These are phyloP conservation scores for Aphidius gifuensis DNA, from an alignment of 1,140 invertebrate species.

Conservation along the genomic window DNA sequence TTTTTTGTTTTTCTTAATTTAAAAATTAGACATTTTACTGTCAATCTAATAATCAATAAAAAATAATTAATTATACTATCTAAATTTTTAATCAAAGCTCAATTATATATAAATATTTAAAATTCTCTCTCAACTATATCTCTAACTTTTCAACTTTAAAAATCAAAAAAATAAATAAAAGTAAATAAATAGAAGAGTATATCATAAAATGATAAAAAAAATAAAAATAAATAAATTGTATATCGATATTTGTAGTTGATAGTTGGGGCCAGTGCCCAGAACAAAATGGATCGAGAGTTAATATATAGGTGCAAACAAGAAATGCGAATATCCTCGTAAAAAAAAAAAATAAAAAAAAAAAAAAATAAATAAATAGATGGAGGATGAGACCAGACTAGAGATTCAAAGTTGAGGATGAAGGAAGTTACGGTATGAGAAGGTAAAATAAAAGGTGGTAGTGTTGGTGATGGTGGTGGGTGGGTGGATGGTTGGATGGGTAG, in stretches of 20 bases:
- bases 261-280: conserved; percentile 20
- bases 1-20: conserved; percentile 8
- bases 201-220: too few relatives aligned
- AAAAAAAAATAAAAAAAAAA: too few relatives aligned
- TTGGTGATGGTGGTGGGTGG: conserved; percentile 22
- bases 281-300: conserved; percentile 24
- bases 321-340: conserved; percentile 38
- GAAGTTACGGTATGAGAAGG: conserved; percentile 20
- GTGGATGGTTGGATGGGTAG: neutral
- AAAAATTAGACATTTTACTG: too few relatives aligned
- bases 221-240: neutral
- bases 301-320: conserved; percentile 48
- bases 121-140: too few relatives aligned
- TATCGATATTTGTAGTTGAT: conserved; percentile 41
- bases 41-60: too few relatives aligned
- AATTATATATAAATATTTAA: too few relatives aligned
- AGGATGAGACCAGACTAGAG: conserved; percentile 30
- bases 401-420: conserved; percentile 4
- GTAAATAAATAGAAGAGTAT: too few relatives aligned
- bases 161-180: neutral
- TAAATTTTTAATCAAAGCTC: too few relatives aligned
- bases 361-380: conserved; percentile 25
- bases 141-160: too few relatives aligned
- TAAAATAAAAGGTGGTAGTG: neutral
- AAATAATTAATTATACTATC: too few relatives aligned